Conservation (phyloP, 2,888 invertebrate species). For the Pycnomerus fuliginosus region DNA sequence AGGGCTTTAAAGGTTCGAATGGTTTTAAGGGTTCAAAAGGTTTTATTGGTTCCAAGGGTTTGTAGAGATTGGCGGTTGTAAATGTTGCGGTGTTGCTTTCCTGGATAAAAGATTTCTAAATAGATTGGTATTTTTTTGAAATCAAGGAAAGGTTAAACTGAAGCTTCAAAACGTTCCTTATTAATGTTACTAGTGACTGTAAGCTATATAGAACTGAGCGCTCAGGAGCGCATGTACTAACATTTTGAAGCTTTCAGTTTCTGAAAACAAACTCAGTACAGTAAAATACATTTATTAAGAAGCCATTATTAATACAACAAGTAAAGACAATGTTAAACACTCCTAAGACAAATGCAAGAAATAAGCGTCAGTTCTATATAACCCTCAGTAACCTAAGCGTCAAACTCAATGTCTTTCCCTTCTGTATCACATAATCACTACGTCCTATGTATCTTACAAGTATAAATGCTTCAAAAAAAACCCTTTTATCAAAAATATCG, state of each 20-base stretch:
- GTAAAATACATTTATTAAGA: slow-evolving; percentile 36
- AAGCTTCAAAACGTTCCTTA: slow-evolving; percentile 52
- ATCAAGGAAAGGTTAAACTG: slow-evolving; percentile 39
- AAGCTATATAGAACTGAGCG: slow-evolving; percentile 54
- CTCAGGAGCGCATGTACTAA: slow-evolving; percentile 42
- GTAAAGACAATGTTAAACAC: slow-evolving; percentile 25
- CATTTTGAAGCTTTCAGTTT: slow-evolving; percentile 51
- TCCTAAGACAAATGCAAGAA: slow-evolving; percentile 17
- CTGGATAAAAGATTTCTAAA: slow-evolving; percentile 7
- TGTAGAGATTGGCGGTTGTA: slow-evolving; percentile 19
- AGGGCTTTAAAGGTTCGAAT: slow-evolving; percentile 43
- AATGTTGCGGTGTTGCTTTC: neutral
- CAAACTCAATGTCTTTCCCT: slow-evolving; percentile 31
- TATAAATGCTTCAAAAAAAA: slow-evolving; percentile 41
- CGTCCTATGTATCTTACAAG: slow-evolving; percentile 25
- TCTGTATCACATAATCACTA: slow-evolving; percentile 38
- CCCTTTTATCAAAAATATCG: slow-evolving; percentile 16
- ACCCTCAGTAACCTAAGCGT: slow-evolving; percentile 38
- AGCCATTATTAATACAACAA: slow-evolving; percentile 28
- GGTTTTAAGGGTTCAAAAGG: slow-evolving; percentile 42
- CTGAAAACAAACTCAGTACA: slow-evolving; percentile 39
- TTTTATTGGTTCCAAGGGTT: slow-evolving; percentile 32
- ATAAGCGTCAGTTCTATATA: slow-evolving; percentile 52
- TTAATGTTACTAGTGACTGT: slow-evolving; percentile 27
- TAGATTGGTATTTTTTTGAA: slow-evolving; percentile 13